Evolutionary conservation across 2,113 vertebrate genomes (phyloP).

Genomic region (Hippoglossus stenolepis): DNA sequence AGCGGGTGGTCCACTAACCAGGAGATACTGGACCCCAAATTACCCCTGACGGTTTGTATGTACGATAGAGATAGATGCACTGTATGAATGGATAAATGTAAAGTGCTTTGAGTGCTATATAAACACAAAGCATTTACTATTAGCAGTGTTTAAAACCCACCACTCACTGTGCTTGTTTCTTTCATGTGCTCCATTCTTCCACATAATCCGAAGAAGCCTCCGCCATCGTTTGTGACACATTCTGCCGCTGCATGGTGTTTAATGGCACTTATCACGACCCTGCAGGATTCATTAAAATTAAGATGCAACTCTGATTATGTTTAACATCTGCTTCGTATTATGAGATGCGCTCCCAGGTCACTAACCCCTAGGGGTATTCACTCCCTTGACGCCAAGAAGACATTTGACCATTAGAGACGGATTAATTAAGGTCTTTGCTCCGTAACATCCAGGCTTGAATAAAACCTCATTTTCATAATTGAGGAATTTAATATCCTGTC

Average conservation of each 20-base stretch:
- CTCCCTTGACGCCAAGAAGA: constrained; percentile 47
- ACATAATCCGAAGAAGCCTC: constrained; percentile 2
- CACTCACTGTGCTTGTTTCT: neutral
- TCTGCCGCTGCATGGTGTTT: constrained; percentile 37
- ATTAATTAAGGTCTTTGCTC: constrained; percentile 70
- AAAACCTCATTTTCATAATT: constrained; percentile 66
- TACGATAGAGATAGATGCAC: neutral
- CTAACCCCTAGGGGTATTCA: constrained; percentile 41
- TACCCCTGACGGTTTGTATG: neutral
- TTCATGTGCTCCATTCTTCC: constrained; percentile 15
- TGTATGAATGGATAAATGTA: neutral
- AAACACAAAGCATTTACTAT: no score
- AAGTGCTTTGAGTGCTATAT: no score
- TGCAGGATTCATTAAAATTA: constrained; percentile 67
- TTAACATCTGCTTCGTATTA: constrained; percentile 69
- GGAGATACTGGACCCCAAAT: neutral
- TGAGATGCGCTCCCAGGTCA: constrained; percentile 57
- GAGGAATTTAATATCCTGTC: constrained; percentile 65
- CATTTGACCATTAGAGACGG: constrained; percentile 64
- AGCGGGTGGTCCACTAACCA: no score
- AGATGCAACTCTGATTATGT: constrained; percentile 68
- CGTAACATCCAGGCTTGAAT: constrained; percentile 61
- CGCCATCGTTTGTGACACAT: constrained; percentile 8
- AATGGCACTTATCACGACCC: constrained; percentile 52
- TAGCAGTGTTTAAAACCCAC: neutral